These are phyloP conservation scores for Bolborhynchus lineola DNA, from an alignment of 2,113 vertebrate species.

Conservation along the genomic window DNA sequence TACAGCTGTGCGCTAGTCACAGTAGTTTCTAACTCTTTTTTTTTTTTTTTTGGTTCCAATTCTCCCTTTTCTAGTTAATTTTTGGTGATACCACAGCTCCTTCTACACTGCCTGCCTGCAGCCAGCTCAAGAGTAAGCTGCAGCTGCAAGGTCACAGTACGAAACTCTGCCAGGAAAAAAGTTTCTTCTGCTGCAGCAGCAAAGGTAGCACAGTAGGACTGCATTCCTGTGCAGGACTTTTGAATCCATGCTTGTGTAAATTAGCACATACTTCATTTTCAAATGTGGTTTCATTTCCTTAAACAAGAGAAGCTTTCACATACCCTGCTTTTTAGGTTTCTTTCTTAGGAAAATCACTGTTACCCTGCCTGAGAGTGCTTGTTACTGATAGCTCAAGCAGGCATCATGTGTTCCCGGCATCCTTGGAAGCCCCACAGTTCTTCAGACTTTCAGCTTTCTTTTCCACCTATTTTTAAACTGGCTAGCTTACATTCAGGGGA, in stretches of 20 bases:
- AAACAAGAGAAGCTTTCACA: not conserved
- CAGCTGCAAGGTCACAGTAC: not conserved
- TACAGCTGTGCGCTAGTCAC: not conserved
- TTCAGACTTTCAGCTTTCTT: not conserved
- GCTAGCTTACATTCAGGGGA: not conserved
- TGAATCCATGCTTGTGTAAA: too few relatives aligned
- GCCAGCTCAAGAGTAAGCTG: not conserved
- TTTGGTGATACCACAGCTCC: not conserved
- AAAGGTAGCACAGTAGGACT: not conserved
- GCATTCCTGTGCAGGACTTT: not conserved
- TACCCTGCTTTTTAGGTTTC: not conserved
- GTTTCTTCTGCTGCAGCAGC: not conserved
- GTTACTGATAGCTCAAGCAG: not conserved
- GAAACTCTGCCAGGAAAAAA: not conserved
- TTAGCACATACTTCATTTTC: not conserved
- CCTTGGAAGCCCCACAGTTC: not conserved
- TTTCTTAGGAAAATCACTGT: not conserved
- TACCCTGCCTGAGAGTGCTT: not conserved
- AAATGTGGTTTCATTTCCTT: not conserved
- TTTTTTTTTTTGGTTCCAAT: not conserved
- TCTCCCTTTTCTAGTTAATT: not conserved
- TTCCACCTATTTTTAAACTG: not conserved
- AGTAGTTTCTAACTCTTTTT: not conserved
- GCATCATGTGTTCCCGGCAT: not conserved
- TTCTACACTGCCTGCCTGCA: not conserved